Conservation (phyloP, 1,140 invertebrate genomes). For the Scaptomyza montana region DNA sequence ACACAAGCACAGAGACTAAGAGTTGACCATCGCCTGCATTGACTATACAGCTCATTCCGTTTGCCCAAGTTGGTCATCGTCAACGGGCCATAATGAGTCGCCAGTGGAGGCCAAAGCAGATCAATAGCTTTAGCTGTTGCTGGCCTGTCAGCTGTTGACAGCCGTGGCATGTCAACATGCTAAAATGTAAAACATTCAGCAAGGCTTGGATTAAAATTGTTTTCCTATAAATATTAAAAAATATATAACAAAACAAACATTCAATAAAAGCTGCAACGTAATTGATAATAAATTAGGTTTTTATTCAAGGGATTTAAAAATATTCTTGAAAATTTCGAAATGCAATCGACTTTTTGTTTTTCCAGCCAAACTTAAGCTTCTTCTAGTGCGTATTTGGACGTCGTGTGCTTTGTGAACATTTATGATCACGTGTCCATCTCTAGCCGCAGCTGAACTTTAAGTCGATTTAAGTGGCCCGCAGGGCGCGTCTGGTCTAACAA, state of each 20-base stretch:
- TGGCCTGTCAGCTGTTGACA: conserved; percentile 72
- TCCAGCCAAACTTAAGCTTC: background rate
- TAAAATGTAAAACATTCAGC: conserved; percentile 73
- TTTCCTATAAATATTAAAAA: conserved; percentile 32
- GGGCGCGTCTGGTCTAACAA: conserved; percentile 31
- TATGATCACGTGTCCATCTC: conserved; percentile 29
- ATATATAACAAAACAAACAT: conserved; percentile 4
- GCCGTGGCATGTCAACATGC: conserved; percentile 80
- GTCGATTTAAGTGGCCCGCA: conserved; percentile 35
- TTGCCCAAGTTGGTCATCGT: conserved; percentile 78
- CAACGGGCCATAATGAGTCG: conserved; percentile 74
- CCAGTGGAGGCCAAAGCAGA: conserved; percentile 25
- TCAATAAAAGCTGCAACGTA: background rate
- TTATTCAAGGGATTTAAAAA: too few species aligned
- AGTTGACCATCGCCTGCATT: conserved; percentile 45
- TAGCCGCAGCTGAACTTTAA: conserved; percentile 29
- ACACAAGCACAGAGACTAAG: background rate
- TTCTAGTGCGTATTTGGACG: background rate
- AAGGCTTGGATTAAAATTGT: conserved; percentile 77
- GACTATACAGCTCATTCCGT: conserved; percentile 76
- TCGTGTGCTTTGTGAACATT: conserved; percentile 1
- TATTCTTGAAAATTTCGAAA: too few species aligned
- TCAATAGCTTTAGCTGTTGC: conserved; percentile 22
- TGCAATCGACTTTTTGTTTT: background rate
- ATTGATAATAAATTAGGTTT: background rate